Evolutionary conservation across 2,797 vertebrate species (phyloP), one percentile per base, ranked within the genome.

Genomic region (Anguilla pacifica): DNA sequence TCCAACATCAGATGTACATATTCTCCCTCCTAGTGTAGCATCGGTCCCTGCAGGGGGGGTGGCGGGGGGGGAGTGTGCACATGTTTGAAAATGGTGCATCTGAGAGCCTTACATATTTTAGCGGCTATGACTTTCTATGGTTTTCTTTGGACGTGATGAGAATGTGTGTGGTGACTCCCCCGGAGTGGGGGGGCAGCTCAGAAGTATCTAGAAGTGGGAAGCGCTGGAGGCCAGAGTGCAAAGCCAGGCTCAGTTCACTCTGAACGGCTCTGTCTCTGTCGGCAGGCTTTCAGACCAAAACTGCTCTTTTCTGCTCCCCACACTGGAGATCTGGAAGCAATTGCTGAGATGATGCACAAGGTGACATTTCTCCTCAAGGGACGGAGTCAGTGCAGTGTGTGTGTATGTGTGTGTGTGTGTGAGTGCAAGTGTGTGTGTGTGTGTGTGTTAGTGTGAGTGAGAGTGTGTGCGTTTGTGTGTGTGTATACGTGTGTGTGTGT

Each of bases 81-180:
- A n/a, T 82, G 39, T 82, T 82, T 84, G 53, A 84, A 28, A 84
- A 31, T 57, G 74, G 35, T 77, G 35, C 35, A 17, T 77, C 74
- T 77, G 74, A 39, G 74, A 77, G 74, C 13, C 2, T 77, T 43
- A 39, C 74, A 77, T 43, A 77, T 43, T 39, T 22, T 15, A 77
- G 31, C 35, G 35, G 35, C 35, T 43, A 0, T 39, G 35, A 43
- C 74, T 77, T 77, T 43, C 74, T 39, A 43, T 46, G 74, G 35
- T 77, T 77, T 77, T 39, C 3, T 43, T 43, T 31, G 74, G 74
- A 77, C 74, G 74, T 43, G 74, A 77, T 43, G 0, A 10, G 35
- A 77, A 19, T 77, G 35, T 35, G 74, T 17, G 1, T 5, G 74
- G 35, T 43, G 35, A 43, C 15, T 10, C 74, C 74, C 72, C 70